Evolutionary conservation across 2,113 vertebrate genomes (phyloP).

Genomic region (Hymenochirus boettgeri): DNA sequence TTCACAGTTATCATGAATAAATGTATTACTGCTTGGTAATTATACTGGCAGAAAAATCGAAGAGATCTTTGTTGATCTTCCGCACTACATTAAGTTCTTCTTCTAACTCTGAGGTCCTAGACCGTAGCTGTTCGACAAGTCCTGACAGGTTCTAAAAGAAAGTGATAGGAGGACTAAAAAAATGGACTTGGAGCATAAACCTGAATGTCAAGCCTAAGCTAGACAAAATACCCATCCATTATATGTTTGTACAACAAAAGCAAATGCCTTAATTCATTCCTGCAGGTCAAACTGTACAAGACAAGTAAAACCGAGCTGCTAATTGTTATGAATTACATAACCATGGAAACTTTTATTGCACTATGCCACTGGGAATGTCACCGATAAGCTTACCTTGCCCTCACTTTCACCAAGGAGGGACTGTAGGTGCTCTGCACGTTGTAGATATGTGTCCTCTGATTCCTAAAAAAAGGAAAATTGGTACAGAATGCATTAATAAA

Average conservation of each 20-base stretch:
- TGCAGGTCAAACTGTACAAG: too few species aligned
- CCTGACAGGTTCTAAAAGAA: constrained; percentile 74
- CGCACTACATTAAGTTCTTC: constrained; percentile 86
- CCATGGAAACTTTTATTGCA: too few species aligned
- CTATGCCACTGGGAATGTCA: too few species aligned
- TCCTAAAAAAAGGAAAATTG: constrained; percentile 60
- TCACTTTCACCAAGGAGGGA: constrained; percentile 67
- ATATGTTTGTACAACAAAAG: too few species aligned
- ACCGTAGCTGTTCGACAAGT: constrained; percentile 81
- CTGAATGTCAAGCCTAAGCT: too few species aligned
- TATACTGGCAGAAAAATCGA: constrained; percentile 85
- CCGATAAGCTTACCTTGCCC: constrained; percentile 76
- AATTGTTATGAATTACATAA: too few species aligned
- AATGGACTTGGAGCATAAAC: too few species aligned
- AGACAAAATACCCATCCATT: too few species aligned
- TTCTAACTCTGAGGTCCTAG: constrained; percentile 81
- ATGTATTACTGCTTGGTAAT: constrained; percentile 74
- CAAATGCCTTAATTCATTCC: too few species aligned
- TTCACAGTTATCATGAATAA: too few species aligned
- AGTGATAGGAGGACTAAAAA: not conserved
- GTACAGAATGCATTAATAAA: not conserved
- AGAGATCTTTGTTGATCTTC: constrained; percentile 92
- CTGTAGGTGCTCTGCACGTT: constrained; percentile 72
- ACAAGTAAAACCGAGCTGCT: too few species aligned
- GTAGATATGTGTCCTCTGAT: constrained; percentile 72